Percentiles rank a stretch among this genome's conserved stretches.
These are phyloP conservation scores for Pantherophis alleghaniensis DNA, from an alignment of 2,797 vertebrate species.

Conservation along the genomic window DNA sequence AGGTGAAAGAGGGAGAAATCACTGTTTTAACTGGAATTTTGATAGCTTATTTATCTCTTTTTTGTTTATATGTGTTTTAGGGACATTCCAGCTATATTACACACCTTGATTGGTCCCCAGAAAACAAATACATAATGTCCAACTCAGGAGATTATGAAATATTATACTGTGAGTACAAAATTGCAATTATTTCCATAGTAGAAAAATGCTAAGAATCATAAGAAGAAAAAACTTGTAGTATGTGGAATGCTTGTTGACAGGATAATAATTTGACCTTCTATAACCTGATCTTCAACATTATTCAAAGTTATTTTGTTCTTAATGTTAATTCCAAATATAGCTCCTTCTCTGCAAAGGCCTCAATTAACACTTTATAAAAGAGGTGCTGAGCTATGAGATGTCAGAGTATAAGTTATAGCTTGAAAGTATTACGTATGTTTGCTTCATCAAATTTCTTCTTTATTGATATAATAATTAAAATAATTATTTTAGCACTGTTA, in stretches of 20 bases:
- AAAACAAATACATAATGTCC: slow-evolving; percentile 98
- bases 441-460: slow-evolving; percentile 36
- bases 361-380: slow-evolving; percentile 46
- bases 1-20: not conserved
- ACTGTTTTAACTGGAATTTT: slow-evolving; percentile 1
- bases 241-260: slow-evolving; percentile 44
- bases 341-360: slow-evolving; percentile 60
- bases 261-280: slow-evolving; percentile 43
- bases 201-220: slow-evolving; percentile 17
- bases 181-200: slow-evolving; percentile 15
- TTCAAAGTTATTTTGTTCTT: slow-evolving; percentile 59
- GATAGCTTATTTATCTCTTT: not conserved
- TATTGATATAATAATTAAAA: slow-evolving; percentile 3
- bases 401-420: slow-evolving; percentile 36
- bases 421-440: slow-evolving; percentile 48
- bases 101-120: slow-evolving; percentile 97
- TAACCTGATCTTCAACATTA: slow-evolving; percentile 62
- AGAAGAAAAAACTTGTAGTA: not conserved
- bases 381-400: not conserved
- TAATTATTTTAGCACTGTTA: not conserved
- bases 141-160: slow-evolving; percentile 99
- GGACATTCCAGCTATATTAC: slow-evolving; percentile 99
- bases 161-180: slow-evolving; percentile 91
- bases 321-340: slow-evolving; percentile 63
- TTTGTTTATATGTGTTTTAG: slow-evolving; percentile 66